A percentile compares a stretch with the other conserved stretches of the same genome.
Evolutionary conservation across 2,797 vertebrate genomes (phyloP).

Genomic region (Paramormyrops hopkinsi): DNA sequence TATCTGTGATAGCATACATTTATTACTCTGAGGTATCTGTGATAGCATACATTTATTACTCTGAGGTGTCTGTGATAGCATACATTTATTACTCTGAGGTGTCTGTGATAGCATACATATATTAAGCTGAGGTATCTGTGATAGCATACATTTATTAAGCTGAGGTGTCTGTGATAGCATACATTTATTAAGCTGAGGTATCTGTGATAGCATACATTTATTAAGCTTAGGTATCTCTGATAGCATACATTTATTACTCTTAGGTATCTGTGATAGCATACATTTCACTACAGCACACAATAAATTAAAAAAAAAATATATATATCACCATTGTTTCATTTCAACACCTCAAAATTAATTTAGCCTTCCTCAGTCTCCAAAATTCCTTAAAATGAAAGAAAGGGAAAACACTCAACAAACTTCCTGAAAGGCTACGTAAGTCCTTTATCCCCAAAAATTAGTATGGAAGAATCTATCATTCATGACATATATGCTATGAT

Average conservation of each 20-base stretch:
- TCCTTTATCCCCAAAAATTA: slow-evolving; percentile 1
- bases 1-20: neutral
- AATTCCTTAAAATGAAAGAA: neutral
- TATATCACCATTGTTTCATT: neutral
- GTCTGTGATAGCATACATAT: neutral
- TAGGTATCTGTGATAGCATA: no score
- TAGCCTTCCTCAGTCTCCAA: slow-evolving; percentile 4
- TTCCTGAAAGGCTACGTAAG: neutral
- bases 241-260: neutral
- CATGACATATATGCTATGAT: no score
- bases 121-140: no score
- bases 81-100: neutral
- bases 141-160: neutral
- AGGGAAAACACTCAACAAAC: neutral
- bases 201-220: neutral
- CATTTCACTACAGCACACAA: neutral
- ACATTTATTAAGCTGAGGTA: neutral
- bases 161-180: neutral
- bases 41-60: neutral
- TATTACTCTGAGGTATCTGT: neutral
- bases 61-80: neutral
- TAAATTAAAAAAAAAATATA: no score
- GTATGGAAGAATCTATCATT: no score
- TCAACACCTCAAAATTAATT: neutral
- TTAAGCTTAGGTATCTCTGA: neutral